Base-by-base conservation (phyloP, 2,113 vertebrate genomes). In the Tympanuchus pallidicinctus region DNA sequence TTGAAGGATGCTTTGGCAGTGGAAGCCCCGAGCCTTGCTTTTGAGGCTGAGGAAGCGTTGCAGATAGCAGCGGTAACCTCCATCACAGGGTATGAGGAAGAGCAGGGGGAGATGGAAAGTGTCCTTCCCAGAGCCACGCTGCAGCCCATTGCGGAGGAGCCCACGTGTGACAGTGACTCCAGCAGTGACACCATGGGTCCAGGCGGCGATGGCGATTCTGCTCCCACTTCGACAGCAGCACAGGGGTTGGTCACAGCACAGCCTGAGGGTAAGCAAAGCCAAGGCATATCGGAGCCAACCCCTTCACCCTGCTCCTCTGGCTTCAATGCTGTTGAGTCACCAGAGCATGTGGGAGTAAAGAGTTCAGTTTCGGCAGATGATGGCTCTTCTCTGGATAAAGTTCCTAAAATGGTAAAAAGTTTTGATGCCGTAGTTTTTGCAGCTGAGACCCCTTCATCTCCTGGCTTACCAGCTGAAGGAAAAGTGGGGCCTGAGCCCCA, bases 81-180 rank as follows among this genome's bases (percentile, higher is more conserved):
- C 2, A 24, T 19, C 1, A 4, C 15, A 24, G 64, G 2, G 0
- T 72, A 88, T 45, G 11, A 74, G 0, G 74, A 64, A 22, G 77
- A 92, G 47, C 79, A 89, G 40, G 92, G 65, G n/a, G 79, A 84
- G 17, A n/a, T 50, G 1, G 92, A 95, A 8, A 72, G 82, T 0
- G 7, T 94, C 16, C 61, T 91, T 13, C 56, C 76, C 30, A 86
- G 77, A 6, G 42, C 69, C 52, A 88, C 78, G 0, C 92, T 90
- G 4, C 97, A 96, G 61, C 96, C 97, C 42, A 71, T 92, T 6
- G 96, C 95, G 1, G 91, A 93, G 59, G 97, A 97, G 74, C 73
- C 84, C 50, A 96, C 28, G 1, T 88, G 88, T 1, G 97, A 97
- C 64, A 90, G 96, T 0, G 97, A 98, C 74, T 95, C 93, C 57